Evolutionary conservation across 2,888 invertebrate genomes (phyloP).

Genomic region (Parnassius glacialis): DNA sequence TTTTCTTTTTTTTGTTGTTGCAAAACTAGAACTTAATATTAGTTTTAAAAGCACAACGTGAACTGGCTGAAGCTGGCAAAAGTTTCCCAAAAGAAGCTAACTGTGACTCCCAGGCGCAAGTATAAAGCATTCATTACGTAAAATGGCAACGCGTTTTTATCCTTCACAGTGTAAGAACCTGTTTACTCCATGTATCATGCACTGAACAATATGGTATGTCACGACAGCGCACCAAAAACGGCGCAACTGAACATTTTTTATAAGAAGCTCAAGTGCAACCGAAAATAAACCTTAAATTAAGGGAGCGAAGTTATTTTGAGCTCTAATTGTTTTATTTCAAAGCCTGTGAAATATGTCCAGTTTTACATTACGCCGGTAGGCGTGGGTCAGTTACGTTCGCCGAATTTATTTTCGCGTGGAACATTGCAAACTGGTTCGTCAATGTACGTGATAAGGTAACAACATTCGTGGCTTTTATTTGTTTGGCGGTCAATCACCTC

Average conservation of each 20-base stretch:
- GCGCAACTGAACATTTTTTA: constrained; percentile 52
- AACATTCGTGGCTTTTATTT: constrained; percentile 34
- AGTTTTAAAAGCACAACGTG: neutral
- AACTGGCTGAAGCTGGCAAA: constrained; percentile 29
- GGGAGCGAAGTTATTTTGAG: constrained; percentile 49
- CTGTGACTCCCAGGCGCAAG: constrained; percentile 37
- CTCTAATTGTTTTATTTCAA: constrained; percentile 33
- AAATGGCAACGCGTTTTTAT: constrained; percentile 58
- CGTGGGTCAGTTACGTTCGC: constrained; percentile 70
- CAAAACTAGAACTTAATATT: neutral
- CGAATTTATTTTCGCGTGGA: constrained; percentile 50
- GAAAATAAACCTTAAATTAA: constrained; percentile 48
- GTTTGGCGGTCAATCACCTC: constrained; percentile 56
- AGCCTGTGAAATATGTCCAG: constrained; percentile 72
- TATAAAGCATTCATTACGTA: constrained; percentile 59
- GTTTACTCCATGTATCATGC: constrained; percentile 73
- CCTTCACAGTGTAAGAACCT: constrained; percentile 64
- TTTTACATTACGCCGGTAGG: constrained; percentile 69
- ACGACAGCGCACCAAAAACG: constrained; percentile 70
- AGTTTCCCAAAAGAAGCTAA: constrained; percentile 52
- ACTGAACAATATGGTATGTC: constrained; percentile 77
- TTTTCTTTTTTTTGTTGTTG: too few species aligned
- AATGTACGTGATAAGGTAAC: constrained; percentile 45
- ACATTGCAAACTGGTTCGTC: constrained; percentile 53
- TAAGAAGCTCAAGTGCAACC: constrained; percentile 36